Evolutionary conservation across 2,888 invertebrate genomes (phyloP), one percentile per base, ranked within the genome.

Genomic region (Acanthococcus lagerstroemiae): DNA sequence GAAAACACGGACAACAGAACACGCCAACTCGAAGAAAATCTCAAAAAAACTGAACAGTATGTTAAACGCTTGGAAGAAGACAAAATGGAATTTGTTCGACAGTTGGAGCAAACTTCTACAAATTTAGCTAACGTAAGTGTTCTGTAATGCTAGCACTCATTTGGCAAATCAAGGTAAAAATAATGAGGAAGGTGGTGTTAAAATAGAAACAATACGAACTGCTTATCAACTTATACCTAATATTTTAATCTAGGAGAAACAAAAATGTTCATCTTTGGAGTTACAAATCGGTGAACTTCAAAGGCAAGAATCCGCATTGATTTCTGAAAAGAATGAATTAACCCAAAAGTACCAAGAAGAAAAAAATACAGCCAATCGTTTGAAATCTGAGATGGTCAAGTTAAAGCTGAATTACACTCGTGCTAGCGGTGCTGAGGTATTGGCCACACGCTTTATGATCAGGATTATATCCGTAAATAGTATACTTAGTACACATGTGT

Each of bases 11-110:
- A 5, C 9, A n/a, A n/a, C n/a, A n/a, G n/a, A n/a, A n/a, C n/a
- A n/a, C n/a, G n/a, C n/a, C 48, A 60, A 48, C 48, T 60, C 15
- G 60, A 60, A 26, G 46, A 48, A 26, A 60, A 60, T 17, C 26
- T 60, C 27, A 60, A 45, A 45, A 48, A 22, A 17, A 26, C 26
- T 12, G 60, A 48, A 60, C 25, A 60, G 48, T 52, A 54, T 9
- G 24, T 24, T 9, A 63, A 63, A 52, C 37, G 5, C 6, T 4
- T 63, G n/a, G 54, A 63, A 63, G 24, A 24, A 24, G 63, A 63
- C 7, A 63, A 63, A 3, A 15, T 7, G 2, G 21, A 54, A n/a
- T 7, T 63, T n/a, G 26, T 37, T 21, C 52, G 54, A 17, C 54
- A 37, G 22, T 12, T 52, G 12, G 22, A 52, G 6, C 44, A 37